phyloP scores from a whole-genome alignment of 2,113 vertebrate genomes.

The Coptodon rendalli region DNA sequence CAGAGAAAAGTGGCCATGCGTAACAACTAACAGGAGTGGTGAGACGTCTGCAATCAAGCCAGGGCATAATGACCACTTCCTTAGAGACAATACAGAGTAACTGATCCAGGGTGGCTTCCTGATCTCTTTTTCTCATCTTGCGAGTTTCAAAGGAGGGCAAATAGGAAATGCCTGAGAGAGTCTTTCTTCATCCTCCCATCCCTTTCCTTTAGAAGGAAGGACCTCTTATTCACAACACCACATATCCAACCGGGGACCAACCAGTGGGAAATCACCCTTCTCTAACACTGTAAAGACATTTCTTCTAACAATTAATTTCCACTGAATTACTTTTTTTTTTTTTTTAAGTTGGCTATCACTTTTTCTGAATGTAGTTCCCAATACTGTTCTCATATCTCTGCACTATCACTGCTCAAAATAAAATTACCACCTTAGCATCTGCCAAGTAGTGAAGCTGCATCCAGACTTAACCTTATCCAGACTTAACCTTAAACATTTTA shows the following conservation, averaged over 20 bases:
- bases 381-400: background rate
- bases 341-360: background rate
- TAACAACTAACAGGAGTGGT: background rate
- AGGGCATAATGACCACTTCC: slow-evolving; percentile 21
- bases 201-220: slow-evolving; percentile 13
- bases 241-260: background rate
- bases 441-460: background rate
- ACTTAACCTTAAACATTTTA: background rate
- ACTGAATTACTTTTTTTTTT: background rate
- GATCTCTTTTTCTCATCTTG: slow-evolving; percentile 28
- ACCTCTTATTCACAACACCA: background rate
- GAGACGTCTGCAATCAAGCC: background rate
- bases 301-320: background rate
- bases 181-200: slow-evolving; percentile 9
- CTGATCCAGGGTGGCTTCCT: background rate
- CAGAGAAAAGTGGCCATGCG: background rate
- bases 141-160: background rate
- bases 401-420: background rate
- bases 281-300: background rate
- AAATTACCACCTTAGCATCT: background rate
- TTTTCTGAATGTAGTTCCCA: background rate
- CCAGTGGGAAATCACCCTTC: background rate
- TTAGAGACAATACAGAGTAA: slow-evolving; percentile 5
- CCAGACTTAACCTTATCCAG: background rate
- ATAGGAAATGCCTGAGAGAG: slow-evolving; percentile 57